Percentiles rank a stretch among this genome's conserved stretches.
phyloP scores from a whole-genome alignment of 1,140 invertebrate genomes.

The Drosophila cardini region DNA sequence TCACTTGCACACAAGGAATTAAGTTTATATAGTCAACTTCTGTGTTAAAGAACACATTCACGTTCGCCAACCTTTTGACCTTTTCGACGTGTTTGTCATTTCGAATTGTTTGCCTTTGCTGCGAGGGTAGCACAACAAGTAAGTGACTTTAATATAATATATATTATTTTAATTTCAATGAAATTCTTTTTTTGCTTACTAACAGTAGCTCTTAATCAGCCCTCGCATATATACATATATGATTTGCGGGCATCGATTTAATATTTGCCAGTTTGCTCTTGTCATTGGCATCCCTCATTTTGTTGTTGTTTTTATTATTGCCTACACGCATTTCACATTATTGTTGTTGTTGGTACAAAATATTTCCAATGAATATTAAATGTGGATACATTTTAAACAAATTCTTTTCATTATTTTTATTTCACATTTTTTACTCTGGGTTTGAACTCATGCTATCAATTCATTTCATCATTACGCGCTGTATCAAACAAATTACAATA shows the following conservation, averaged over 20 bases:
- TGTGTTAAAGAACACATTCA: constrained; percentile 35
- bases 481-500: constrained; percentile 65
- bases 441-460: constrained; percentile 25
- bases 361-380: constrained; percentile 79
- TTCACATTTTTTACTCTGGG: constrained; percentile 17
- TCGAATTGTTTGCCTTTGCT: constrained; percentile 27
- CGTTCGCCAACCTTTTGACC: constrained; percentile 43
- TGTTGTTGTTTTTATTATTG: constrained; percentile 34
- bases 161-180: neutral
- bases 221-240: constrained; percentile 4
- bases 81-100: constrained; percentile 52
- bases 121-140: constrained; percentile 10
- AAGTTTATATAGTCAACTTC: constrained; percentile 25
- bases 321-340: constrained; percentile 51
- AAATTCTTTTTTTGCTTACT: neutral
- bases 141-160: neutral
- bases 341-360: constrained; percentile 75
- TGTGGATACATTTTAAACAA: constrained; percentile 66
- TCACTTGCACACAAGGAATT: constrained; percentile 31
- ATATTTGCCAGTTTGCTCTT: constrained; percentile 30
- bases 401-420: constrained; percentile 21
- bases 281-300: constrained; percentile 8
- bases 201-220: neutral
- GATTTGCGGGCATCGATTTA: constrained; percentile 22
- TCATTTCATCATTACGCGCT: constrained; percentile 50